Conservation (phyloP, 2,113 vertebrate species). For the Cyanistes caeruleus region DNA sequence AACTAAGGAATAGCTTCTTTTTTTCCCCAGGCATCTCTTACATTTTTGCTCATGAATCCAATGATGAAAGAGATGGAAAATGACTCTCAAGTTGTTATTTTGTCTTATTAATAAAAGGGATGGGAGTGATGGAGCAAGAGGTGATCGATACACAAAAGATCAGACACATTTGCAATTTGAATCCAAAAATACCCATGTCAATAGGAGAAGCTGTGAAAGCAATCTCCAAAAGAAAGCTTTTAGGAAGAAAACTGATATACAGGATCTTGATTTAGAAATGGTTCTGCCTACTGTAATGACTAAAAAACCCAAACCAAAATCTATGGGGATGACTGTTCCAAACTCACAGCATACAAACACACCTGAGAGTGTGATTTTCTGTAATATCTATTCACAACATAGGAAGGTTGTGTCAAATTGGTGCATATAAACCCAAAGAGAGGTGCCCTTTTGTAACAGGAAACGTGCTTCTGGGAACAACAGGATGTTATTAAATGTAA, state of each 20-base stretch:
- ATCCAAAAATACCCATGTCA: background rate
- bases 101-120: background rate
- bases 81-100: background rate
- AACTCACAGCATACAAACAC: background rate
- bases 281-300: background rate
- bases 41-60: background rate
- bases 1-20: background rate
- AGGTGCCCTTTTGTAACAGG: background rate
- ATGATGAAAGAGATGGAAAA: background rate
- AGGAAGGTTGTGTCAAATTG: background rate
- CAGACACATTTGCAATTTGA: background rate
- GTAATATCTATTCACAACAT: background rate
- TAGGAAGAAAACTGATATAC: background rate
- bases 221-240: background rate
- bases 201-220: background rate
- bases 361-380: background rate
- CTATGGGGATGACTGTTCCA: background rate
- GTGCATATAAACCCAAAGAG: background rate
- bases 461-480: background rate
- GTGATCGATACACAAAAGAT: background rate
- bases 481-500: background rate
- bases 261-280: background rate
- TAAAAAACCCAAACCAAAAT: background rate
- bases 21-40: background rate
- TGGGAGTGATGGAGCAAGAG: background rate